phyloP scores from a whole-genome alignment of 2,113 vertebrate species.

The Narcine bancroftii region DNA sequence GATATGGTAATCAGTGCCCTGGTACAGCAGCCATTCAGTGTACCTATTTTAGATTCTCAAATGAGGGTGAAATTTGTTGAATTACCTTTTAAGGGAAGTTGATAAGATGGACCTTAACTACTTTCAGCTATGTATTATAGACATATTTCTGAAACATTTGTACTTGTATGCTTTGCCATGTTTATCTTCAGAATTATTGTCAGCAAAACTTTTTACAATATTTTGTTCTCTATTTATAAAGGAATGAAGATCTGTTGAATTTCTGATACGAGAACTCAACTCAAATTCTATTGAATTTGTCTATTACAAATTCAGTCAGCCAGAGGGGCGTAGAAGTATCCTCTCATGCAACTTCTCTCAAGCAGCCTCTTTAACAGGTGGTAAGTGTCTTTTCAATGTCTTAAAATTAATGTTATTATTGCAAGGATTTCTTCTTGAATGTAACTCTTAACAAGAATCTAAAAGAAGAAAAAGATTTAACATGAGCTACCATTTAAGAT shows the following conservation, averaged over 20 bases:
- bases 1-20: too few species aligned
- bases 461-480: background rate
- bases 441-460: background rate
- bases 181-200: background rate
- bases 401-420: background rate
- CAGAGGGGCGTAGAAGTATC: background rate
- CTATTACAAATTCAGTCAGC: background rate
- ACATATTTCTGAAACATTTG: background rate
- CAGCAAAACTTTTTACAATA: background rate
- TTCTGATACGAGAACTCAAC: background rate
- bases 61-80: background rate
- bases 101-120: background rate
- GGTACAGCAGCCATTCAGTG: too few species aligned
- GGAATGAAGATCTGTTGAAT: background rate
- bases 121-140: background rate
- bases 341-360: background rate
- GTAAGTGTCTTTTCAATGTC: background rate
- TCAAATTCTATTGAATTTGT: too few species aligned
- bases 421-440: too few species aligned
- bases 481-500: too few species aligned
- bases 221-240: background rate
- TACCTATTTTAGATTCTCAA: constrained; percentile 45
- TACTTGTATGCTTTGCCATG: background rate
- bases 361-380: background rate
- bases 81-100: background rate